Conservation (phyloP, 2,113 vertebrate genomes). For the Halcyon malimbica region DNA sequence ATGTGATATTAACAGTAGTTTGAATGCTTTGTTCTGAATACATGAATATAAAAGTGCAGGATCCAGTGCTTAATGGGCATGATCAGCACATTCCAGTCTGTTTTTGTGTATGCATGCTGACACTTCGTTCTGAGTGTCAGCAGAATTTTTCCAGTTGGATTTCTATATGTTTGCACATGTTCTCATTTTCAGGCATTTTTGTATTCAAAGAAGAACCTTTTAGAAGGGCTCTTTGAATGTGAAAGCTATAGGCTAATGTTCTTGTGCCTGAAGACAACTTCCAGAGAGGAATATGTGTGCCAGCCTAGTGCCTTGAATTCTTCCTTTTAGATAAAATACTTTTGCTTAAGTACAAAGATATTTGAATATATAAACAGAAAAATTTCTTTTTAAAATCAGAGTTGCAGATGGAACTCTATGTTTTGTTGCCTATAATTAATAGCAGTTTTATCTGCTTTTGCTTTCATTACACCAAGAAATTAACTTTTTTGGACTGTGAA, state of each 20-base stretch:
- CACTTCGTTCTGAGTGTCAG: background rate
- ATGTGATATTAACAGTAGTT: background rate
- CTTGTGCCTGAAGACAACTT: background rate
- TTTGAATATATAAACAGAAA: background rate
- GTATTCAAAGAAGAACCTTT: background rate
- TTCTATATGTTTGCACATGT: rapidly evolving
- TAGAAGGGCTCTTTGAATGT: background rate
- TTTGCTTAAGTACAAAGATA: background rate
- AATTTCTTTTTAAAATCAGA: background rate
- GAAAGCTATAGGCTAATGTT: background rate
- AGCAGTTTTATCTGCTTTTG: background rate
- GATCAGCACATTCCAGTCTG: background rate
- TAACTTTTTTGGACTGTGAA: background rate
- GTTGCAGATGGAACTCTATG: background rate
- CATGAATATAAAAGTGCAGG: background rate
- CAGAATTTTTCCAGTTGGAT: rapidly evolving
- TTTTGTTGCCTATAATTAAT: background rate
- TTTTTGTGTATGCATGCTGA: background rate
- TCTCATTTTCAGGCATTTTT: background rate
- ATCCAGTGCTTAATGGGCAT: background rate
- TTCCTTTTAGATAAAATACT: background rate
- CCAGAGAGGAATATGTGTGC: background rate
- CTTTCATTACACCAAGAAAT: background rate
- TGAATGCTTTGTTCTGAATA: background rate
- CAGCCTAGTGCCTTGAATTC: background rate